These are phyloP conservation scores for Branchellion lobata DNA, from an alignment of 2,888 invertebrate genomes.

Conservation along the genomic window DNA sequence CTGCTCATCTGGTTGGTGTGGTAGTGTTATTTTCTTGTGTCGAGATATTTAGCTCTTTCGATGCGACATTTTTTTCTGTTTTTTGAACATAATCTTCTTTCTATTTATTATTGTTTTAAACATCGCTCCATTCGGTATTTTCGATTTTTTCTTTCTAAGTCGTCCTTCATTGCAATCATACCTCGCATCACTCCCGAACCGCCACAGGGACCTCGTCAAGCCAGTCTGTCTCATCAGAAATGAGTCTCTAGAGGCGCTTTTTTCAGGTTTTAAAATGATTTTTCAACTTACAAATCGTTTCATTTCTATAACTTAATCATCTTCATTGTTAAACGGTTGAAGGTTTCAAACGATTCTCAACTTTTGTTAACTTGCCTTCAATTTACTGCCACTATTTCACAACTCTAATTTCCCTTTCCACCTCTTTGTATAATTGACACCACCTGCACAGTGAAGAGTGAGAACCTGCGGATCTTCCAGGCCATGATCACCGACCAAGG, in stretches of 20 bases:
- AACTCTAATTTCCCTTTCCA: too few relatives aligned
- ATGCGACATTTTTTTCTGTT: background rate
- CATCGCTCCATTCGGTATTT: background rate
- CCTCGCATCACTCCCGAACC: too few relatives aligned
- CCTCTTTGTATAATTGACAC: background rate
- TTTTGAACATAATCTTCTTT: background rate
- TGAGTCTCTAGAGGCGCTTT: conserved; percentile 42
- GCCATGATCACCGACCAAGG: conserved; percentile 67
- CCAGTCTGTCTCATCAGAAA: conserved; percentile 34
- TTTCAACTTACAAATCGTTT: too few relatives aligned
- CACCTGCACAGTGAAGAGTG: background rate
- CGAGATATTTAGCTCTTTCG: too few relatives aligned
- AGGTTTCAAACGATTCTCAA: too few relatives aligned
- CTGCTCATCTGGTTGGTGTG: too few relatives aligned
- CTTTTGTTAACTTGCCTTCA: too few relatives aligned
- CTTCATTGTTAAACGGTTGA: too few relatives aligned
- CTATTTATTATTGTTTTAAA: background rate
- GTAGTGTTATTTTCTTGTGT: too few relatives aligned
- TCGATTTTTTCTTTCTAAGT: background rate
- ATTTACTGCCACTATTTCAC: too few relatives aligned
- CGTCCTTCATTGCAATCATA: too few relatives aligned
- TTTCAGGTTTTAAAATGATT: conserved; percentile 37
- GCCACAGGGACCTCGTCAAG: conserved; percentile 35
- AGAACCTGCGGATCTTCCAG: conserved; percentile 18
- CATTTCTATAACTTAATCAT: too few relatives aligned